These are phyloP conservation scores for Coilia nasus DNA, from an alignment of 2,797 vertebrate species.

Conservation along the genomic window DNA sequence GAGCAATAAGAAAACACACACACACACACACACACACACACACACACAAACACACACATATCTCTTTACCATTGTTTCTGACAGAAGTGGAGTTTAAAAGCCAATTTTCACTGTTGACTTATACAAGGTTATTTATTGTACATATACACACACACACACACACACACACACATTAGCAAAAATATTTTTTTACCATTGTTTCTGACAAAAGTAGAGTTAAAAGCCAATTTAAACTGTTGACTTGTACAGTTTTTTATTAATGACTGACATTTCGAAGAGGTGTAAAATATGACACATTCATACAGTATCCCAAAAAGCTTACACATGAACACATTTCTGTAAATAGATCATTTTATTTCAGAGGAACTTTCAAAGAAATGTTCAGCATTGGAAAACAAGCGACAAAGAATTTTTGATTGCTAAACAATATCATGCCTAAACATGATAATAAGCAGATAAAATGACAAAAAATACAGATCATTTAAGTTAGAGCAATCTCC, in stretches of 20 bases:
- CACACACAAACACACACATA: not conserved
- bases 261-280: not conserved
- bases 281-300: not conserved
- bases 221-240: not conserved
- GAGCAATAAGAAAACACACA: slow-evolving; percentile 7
- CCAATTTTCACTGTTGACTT: not conserved
- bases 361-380: not conserved
- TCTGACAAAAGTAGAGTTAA: not conserved
- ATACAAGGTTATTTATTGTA: not conserved
- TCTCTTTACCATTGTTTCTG: not conserved
- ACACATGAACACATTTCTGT: not conserved
- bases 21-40: not conserved
- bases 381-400: not conserved
- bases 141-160: not conserved
- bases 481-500: not conserved
- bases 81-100: not conserved
- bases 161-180: not conserved
- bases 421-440: not conserved
- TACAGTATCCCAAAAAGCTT: not conserved
- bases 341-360: not conserved
- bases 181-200: not conserved
- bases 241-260: not conserved
- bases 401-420: not conserved
- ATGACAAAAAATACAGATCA: slow-evolving; percentile 3
- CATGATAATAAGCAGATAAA: not conserved